Percentiles rank a stretch among this genome's conserved stretches.
Evolutionary conservation across 2,113 vertebrate genomes (phyloP).

Genomic region (Barnardius zonarius): DNA sequence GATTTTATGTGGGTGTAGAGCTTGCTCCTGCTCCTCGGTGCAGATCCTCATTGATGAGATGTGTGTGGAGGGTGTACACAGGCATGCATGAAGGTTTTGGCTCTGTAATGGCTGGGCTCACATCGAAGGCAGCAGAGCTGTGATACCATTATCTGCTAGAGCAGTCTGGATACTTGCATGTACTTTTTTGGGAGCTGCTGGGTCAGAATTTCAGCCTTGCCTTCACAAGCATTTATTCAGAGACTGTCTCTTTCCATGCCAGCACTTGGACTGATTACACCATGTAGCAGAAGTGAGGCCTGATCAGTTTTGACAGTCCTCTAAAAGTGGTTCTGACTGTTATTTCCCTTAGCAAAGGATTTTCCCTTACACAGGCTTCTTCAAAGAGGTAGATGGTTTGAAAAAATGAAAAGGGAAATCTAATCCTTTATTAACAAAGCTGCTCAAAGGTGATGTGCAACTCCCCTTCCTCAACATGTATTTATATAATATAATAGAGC

Average conservation of each 20-base stretch:
- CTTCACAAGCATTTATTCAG: not conserved
- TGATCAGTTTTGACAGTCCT: slow-evolving; percentile 8
- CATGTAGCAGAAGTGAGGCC: not conserved
- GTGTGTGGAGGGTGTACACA: no score
- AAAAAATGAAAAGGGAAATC: slow-evolving; percentile 3
- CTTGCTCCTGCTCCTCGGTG: not conserved
- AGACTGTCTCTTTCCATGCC: not conserved
- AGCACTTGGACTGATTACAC: not conserved
- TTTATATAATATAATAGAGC: not conserved
- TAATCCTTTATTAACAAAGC: not conserved
- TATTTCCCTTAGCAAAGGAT: slow-evolving; percentile 10
- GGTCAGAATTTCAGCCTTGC: not conserved
- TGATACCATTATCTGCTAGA: not conserved
- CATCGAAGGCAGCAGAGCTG: not conserved
- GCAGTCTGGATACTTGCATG: not conserved
- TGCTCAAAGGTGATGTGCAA: not conserved
- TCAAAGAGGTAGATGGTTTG: not conserved
- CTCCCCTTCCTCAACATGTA: not conserved
- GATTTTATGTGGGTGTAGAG: not conserved
- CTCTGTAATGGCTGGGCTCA: not conserved
- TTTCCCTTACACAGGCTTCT: not conserved
- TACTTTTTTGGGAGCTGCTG: not conserved
- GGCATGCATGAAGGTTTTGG: not conserved
- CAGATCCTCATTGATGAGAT: not conserved
- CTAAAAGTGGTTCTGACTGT: not conserved